Evolutionary conservation across 2,797 vertebrate genomes (phyloP), one percentile per base, ranked within the genome.

Genomic region (Pteronotus mesoamericanus): DNA sequence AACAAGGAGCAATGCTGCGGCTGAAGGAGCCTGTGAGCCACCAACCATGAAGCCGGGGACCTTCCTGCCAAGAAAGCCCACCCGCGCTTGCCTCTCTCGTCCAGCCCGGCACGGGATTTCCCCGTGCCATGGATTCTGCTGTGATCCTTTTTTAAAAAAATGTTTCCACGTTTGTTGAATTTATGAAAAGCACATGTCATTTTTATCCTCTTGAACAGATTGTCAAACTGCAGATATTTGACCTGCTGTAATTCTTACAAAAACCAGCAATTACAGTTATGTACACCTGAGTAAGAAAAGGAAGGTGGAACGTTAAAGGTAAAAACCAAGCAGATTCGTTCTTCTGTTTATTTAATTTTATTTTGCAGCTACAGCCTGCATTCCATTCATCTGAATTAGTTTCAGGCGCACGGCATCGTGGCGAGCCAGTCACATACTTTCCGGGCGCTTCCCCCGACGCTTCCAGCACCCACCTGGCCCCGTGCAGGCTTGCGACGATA

Each of bases 321-420:
- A 32, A 91, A 87, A 78, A 69, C 14, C 53, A 79, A 37, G 59
- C 16, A 24, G 71, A 77, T 32, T 32, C 22, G 83, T 74, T 77
- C 9, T 53, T 19, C 32, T 53, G 37, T 68, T 68, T 34, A 68
- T 34, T 61, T 29, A 59, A 34, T 19, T 66, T 34, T 66, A 66
- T 9, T 66, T 68, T 37, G 21, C 64, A 68, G 21, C 37, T 68
- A 68, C n/a, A 37, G 34, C 11, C 37, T 68, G 66, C 66, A 37
- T 37, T 3, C 19, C n/a, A 37, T 37, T 22, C 21, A 37, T 68
- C 2, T 68, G 34, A 37, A 68, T 68, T 22, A 37, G 21, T 37
- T 68, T 37, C 34, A 68, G 66, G 34, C 37, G 4, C 22, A 68
- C 19, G 6, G 34, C n/a, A 68, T 19, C 68, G 34, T 37, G 9